These are phyloP conservation scores for Butorides virescens DNA, from an alignment of 2,113 vertebrate species.

Conservation along the genomic window DNA sequence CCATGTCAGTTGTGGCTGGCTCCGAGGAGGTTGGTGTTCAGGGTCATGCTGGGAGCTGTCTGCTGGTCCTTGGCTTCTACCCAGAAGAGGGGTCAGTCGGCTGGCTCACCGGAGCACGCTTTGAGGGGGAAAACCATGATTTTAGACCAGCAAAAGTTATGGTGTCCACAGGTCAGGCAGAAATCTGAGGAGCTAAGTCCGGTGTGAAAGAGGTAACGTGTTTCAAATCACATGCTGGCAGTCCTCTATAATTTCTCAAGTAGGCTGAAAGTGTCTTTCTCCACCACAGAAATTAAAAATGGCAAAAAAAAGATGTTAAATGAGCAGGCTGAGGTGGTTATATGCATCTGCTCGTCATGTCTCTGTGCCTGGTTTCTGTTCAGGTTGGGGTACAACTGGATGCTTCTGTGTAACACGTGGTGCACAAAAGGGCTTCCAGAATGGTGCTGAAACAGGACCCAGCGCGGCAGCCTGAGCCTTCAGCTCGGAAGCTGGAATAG, in stretches of 20 bases:
- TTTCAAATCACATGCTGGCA: fast-evolving
- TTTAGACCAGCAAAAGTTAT: not conserved
- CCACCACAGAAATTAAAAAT: not conserved
- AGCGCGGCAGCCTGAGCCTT: not conserved
- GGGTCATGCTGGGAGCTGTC: not conserved
- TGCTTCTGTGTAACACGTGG: fast-evolving
- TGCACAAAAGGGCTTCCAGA: not conserved
- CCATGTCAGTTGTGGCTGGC: not conserved
- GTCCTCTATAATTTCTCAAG: not conserved
- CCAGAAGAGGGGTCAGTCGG: not conserved
- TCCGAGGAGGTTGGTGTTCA: fast-evolving
- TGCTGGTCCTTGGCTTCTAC: not conserved
- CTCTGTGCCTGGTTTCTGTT: not conserved
- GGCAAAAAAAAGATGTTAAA: not conserved
- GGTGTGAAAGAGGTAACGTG: not conserved
- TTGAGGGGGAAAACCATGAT: not conserved
- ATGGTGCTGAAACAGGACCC: not conserved
- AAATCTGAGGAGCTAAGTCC: not conserved
- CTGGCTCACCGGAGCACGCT: not conserved
- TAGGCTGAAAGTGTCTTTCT: not conserved
- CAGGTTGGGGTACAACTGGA: not conserved
- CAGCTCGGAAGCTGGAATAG: not conserved
- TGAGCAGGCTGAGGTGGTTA: not conserved
- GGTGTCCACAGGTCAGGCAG: not conserved
- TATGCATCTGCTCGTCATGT: not conserved